phyloP scores from a whole-genome alignment of 2,113 vertebrate genomes.

The Corythornis vintsioides region DNA sequence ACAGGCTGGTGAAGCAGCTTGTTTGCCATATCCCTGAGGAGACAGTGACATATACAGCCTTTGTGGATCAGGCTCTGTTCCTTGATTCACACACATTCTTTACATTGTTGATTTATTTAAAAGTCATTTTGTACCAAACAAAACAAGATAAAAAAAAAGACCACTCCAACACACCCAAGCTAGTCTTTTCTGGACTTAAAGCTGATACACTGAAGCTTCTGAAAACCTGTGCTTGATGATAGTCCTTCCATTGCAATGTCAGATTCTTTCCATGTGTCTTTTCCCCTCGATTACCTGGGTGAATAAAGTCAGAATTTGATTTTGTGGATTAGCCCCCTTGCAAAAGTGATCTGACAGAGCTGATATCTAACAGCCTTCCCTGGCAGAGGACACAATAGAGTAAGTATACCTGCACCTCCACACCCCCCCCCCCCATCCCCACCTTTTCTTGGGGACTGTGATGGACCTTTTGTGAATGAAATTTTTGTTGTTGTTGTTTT shows the following conservation, averaged over 20 bases:
- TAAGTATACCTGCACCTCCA: background rate
- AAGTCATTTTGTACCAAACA: background rate
- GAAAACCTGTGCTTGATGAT: background rate
- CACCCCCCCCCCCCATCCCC: no score
- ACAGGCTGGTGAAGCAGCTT: background rate
- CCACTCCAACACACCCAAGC: background rate
- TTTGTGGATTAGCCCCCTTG: background rate
- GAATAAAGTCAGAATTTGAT: background rate
- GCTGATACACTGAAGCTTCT: background rate
- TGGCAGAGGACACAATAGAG: background rate
- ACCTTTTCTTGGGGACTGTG: background rate
- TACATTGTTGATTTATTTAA: background rate
- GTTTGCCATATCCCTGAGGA: background rate
- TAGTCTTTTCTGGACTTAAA: background rate
- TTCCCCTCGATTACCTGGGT: background rate
- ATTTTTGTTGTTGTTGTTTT: background rate
- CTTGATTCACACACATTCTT: background rate
- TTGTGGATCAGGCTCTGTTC: background rate
- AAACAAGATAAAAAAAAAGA: background rate
- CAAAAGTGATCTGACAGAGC: background rate
- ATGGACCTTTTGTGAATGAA: background rate
- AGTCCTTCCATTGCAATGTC: background rate
- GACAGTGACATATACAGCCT: accelerated
- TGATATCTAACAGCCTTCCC: background rate
- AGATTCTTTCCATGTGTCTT: background rate